These are phyloP conservation scores for Festucalex cinctus DNA, from an alignment of 2,113 vertebrate species.

Conservation along the genomic window DNA sequence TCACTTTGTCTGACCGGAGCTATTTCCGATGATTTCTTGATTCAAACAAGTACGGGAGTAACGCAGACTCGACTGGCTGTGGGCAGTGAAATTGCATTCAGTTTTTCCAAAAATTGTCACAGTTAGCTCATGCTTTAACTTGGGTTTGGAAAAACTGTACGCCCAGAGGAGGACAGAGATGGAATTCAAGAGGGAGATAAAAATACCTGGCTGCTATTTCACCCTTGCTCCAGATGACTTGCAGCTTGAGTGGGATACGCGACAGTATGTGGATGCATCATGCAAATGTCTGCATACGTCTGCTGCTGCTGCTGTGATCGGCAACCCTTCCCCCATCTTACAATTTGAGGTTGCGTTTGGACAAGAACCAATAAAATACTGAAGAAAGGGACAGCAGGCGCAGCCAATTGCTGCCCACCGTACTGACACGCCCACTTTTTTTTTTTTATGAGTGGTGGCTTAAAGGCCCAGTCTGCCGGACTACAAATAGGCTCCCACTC, in stretches of 20 bases:
- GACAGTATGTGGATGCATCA: slow-evolving; percentile 5
- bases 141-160: neutral
- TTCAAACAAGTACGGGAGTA: no score
- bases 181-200: slow-evolving; percentile 64
- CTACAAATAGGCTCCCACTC: slow-evolving; percentile 52
- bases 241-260: slow-evolving; percentile 14
- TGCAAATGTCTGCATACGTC: no score
- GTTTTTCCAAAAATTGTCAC: no score
- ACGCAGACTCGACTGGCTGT: no score
- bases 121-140: neutral
- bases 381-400: slow-evolving; percentile 48
- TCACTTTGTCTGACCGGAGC: no score
- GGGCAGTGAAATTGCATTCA: no score
- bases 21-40: no score
- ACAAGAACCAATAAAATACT: slow-evolving; percentile 59
- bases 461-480: neutral
- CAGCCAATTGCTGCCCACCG: slow-evolving; percentile 42
- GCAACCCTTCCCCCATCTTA: slow-evolving; percentile 35
- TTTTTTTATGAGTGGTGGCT: neutral
- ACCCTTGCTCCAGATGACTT: slow-evolving; percentile 44
- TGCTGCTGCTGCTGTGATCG: slow-evolving; percentile 44
- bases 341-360: slow-evolving; percentile 45
- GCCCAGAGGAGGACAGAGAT: slow-evolving; percentile 40
- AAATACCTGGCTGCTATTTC: slow-evolving; percentile 74
- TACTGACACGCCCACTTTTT: slow-evolving; percentile 43